Base-by-base conservation (phyloP, 2,888 invertebrate genomes). In the Muschampia plurimacula region DNA sequence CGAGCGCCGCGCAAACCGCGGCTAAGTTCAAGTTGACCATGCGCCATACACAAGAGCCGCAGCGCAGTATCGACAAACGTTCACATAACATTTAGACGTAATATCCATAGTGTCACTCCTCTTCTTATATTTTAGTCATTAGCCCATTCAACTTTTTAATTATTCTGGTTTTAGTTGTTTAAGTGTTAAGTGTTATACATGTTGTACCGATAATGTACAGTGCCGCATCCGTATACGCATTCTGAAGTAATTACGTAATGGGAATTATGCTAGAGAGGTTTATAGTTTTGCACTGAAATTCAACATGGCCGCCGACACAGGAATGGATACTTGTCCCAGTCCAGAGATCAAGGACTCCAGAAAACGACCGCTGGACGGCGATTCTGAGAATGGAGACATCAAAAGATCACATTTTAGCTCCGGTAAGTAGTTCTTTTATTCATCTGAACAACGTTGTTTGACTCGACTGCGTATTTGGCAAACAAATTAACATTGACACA, bases 261-360 rank as follows among this genome's bases (percentile, higher is more conserved):
- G 93, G 92, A 94, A 93, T 93, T 93, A 93, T 94, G 93, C 92
- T 93, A 92, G 89, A 93, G 91, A 93, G 91, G 92, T 93, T 91
- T 87, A 92, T 92, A 93, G 93, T 92, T 93, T 93, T 93, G 88
- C 91, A 92, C 93, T 93, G 93, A 94, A 93, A 92, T 93, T 90
- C 96, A 96, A 97, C 95, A 97, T 97, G 97, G 97, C 97, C 96
- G 97, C 97, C 95, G 97, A 97, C 95, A 97, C 97, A 96, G 97
- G 97, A 96, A 97, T 97, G 97, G 97, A 97, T 96, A 97, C 97
- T 96, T 97, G 97, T 96, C 97, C 97, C 94, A 97, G 97, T 96
- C 97, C 98, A 95, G 98, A 98, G 96, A 97, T 97, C 94, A 96
- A 96, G 90, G 98, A 98, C 95, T 97, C 97, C 94, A 96, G 98